Evolutionary conservation across 2,888 invertebrate genomes (phyloP), one percentile per base, ranked within the genome.

Genomic region (Epirrhoe alternata): DNA sequence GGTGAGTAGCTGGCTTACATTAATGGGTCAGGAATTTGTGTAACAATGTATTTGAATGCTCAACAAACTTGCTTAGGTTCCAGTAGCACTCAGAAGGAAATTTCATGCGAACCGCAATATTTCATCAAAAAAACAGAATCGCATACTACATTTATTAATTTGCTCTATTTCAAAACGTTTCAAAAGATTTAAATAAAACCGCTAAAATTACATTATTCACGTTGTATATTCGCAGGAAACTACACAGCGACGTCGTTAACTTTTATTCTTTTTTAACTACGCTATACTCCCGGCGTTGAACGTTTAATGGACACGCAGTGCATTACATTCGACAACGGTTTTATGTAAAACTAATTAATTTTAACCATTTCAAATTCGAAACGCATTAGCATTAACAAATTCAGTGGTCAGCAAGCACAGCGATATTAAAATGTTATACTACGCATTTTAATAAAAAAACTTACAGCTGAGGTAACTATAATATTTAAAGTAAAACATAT

Each of bases 1-100:
- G 65, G 62, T 68, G 66, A 70, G 71, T 70, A 66, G 61, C 16
- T 47, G 57, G 58, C 30, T 71, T 66, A 66, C 57, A 74, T 74
- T 64, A 53, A 64, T 67, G 64, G 56, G 54, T 74, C 64, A 60
- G 64, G 56, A 53, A 65, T 69, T 59, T 55, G 61, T 42, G 38
- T 42, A 47, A 16, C 33, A n/a, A 51, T 51, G 47, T 63, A 51
- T 1, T 47, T 16, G 5, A 47, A 16, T 47, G 7, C 47, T 47
- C 16, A 24, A 24, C 24, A 24, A 24, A 24, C 24, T 24, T 24
- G 24, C 3, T 2, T 24, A 24, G 3, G 24, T 24, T 24, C 24
- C 1, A 24, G 24, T 24, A 24, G 24, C 24, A 24, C 24, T 24
- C 24, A 3, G 24, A 24, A 24, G n/a, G n/a, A n/a, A n/a, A n/a